Evolutionary conservation across 1,140 invertebrate species (phyloP).

Genomic region (Euwallacea fornicatus): DNA sequence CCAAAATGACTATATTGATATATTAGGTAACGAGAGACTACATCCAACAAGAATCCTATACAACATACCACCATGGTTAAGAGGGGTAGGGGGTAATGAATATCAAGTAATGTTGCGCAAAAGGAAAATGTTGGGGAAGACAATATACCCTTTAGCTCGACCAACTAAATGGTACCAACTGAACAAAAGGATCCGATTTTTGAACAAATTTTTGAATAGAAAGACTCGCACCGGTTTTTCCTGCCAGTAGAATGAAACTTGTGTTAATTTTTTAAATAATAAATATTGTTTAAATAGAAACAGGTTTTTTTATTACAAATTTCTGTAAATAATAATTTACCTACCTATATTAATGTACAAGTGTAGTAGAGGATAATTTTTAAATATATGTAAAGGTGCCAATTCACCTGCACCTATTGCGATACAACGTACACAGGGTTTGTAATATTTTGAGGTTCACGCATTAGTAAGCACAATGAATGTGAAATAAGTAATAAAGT

Average conservation of each 20-base stretch:
- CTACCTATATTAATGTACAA: slow-evolving; percentile 35
- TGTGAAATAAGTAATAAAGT: no score
- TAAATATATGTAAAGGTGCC: no score
- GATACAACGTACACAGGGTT: no score
- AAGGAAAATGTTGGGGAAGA: slow-evolving; percentile 63
- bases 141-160: slow-evolving; percentile 60
- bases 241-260: slow-evolving; percentile 49
- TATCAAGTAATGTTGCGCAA: slow-evolving; percentile 79
- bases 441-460: no score
- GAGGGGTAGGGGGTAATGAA: slow-evolving; percentile 86
- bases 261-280: not conserved
- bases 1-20: slow-evolving; percentile 97
- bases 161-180: slow-evolving; percentile 78
- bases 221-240: slow-evolving; percentile 73
- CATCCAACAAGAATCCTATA: slow-evolving; percentile 83
- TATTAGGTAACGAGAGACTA: slow-evolving; percentile 79
- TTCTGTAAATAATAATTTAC: slow-evolving; percentile 40
- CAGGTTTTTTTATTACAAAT: slow-evolving; percentile 46
- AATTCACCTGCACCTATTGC: no score
- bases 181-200: slow-evolving; percentile 69
- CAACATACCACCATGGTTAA: slow-evolving; percentile 81
- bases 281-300: slow-evolving; percentile 34
- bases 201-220: slow-evolving; percentile 76
- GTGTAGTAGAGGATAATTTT: not conserved
- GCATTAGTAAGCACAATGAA: no score